phyloP scores from a whole-genome alignment of 2,113 vertebrate species.

The Onychostruthus taczanowskii region DNA sequence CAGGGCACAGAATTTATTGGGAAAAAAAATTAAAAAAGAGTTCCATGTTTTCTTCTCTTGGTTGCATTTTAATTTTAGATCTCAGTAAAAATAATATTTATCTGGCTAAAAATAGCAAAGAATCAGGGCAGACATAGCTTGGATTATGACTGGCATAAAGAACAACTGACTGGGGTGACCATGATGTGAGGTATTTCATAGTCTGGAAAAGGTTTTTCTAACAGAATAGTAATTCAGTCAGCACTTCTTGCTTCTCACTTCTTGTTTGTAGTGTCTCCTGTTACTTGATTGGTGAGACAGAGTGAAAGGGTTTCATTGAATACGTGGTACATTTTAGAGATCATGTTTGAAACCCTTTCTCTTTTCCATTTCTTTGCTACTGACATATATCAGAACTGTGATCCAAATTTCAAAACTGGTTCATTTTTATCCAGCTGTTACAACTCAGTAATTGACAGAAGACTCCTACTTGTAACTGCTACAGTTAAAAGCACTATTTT shows the following conservation, averaged over 20 bases:
- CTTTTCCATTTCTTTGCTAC: background rate
- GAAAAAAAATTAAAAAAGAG: background rate
- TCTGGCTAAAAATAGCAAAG: background rate
- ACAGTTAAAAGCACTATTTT: background rate
- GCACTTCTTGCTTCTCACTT: background rate
- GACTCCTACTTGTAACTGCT: background rate
- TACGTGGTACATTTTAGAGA: background rate
- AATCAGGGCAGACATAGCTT: background rate
- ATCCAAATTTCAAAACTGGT: background rate
- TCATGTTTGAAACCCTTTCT: background rate
- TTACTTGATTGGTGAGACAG: background rate
- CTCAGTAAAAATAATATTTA: background rate
- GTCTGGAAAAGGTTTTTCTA: background rate
- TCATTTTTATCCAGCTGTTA: background rate
- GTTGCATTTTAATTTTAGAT: background rate
- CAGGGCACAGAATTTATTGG: background rate
- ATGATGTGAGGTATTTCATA: background rate
- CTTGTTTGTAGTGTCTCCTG: background rate
- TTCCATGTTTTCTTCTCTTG: background rate
- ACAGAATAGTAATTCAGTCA: slow-evolving; percentile 2
- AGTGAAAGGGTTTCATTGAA: background rate
- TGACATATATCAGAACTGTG: background rate
- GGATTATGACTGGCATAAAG: background rate
- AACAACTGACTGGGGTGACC: background rate
- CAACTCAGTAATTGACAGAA: background rate